Conservation (phyloP, 2,888 invertebrate genomes). For the Rotaria socialis region DNA sequence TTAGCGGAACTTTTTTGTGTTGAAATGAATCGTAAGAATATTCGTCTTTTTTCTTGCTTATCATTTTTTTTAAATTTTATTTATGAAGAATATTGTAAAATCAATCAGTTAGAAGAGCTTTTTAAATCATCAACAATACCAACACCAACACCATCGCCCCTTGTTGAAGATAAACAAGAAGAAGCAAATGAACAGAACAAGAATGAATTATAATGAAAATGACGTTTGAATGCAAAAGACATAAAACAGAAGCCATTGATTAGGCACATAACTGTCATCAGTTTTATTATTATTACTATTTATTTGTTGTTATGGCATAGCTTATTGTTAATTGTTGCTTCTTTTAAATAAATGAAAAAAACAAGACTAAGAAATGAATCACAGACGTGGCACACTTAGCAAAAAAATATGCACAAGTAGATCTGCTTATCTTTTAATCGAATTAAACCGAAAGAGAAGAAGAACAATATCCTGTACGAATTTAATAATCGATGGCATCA, state of each 20-base stretch:
- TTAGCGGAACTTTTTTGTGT: not conserved
- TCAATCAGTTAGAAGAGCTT: not conserved
- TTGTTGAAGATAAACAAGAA: not conserved
- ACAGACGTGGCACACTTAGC: not conserved
- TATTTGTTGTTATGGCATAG: conserved; percentile 12
- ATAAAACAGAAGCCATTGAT: not conserved
- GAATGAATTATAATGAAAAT: not conserved
- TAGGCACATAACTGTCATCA: conserved; percentile 18
- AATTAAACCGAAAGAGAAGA: not conserved
- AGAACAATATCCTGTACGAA: not conserved
- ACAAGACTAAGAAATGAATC: not conserved
- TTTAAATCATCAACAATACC: not conserved
- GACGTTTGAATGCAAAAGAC: not conserved
- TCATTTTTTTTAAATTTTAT: not conserved
- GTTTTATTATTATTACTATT: conserved; percentile 20
- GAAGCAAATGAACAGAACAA: not conserved
- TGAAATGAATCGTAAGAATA: not conserved
- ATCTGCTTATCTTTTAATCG: conserved; percentile 13
- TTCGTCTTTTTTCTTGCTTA: not conserved
- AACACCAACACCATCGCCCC: not conserved
- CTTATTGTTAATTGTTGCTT: conserved; percentile 7
- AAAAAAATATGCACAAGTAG: not conserved
- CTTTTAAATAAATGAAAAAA: not conserved
- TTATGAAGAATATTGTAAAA: not conserved
- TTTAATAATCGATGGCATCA: not conserved